Conservation (phyloP, 2,113 vertebrate species). For the Paracanthobrama guichenoti region DNA sequence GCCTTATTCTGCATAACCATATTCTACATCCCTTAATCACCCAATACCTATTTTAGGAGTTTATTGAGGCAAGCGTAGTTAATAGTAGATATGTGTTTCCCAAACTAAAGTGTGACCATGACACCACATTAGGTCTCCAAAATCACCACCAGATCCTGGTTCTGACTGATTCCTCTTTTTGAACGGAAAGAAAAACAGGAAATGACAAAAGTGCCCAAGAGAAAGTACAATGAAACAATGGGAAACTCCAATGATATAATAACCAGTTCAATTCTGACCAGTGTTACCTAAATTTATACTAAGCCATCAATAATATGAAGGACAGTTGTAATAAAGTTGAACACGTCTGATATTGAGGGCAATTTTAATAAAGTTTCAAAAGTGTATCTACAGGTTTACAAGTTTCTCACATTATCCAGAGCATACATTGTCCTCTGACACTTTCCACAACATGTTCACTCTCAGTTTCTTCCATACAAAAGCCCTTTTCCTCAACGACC, state of each 20-base stretch:
- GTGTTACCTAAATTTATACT: background rate
- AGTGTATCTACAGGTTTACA: background rate
- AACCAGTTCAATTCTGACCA: background rate
- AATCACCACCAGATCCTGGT: background rate
- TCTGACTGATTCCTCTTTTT: slow-evolving; percentile 41
- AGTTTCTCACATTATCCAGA: background rate
- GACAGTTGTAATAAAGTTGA: background rate
- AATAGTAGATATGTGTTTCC: no score
- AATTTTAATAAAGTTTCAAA: background rate
- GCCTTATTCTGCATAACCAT: no score
- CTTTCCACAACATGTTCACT: background rate
- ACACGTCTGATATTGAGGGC: background rate
- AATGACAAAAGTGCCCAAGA: slow-evolving; percentile 26
- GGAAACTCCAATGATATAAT: background rate
- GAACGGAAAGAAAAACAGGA: slow-evolving; percentile 25
- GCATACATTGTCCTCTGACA: slow-evolving; percentile 10
- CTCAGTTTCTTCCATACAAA: background rate
- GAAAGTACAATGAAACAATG: background rate
- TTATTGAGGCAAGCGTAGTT: no score
- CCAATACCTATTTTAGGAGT: no score
- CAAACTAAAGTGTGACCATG: no score
- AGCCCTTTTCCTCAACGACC: background rate
- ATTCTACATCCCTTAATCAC: no score
- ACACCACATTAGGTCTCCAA: background rate
- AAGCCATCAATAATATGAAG: background rate